These are phyloP conservation scores for Girardia tigrina DNA, from an alignment of 2,888 invertebrate genomes.

Conservation along the genomic window DNA sequence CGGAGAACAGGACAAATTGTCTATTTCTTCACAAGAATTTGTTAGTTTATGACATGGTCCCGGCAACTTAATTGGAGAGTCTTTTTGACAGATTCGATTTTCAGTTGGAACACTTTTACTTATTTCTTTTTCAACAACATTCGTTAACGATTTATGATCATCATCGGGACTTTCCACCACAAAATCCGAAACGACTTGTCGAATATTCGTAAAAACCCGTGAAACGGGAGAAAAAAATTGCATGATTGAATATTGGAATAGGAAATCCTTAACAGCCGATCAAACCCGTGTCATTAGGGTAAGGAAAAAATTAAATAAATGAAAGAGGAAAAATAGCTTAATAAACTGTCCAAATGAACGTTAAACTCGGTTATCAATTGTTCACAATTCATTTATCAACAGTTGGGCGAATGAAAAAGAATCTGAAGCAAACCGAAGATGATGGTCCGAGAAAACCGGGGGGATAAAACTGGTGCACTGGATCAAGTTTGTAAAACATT, in stretches of 20 bases:
- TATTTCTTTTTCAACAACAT: background rate
- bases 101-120: background rate
- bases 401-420: no score
- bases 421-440: no score
- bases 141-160: background rate
- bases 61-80: background rate
- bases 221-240: constrained; percentile 29
- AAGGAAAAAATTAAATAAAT: no score
- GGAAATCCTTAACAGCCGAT: no score
- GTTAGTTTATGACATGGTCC: background rate
- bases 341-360: no score
- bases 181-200: constrained; percentile 29
- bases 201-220: constrained; percentile 28
- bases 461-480: constrained; percentile 8
- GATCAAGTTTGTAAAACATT: constrained; percentile 10
- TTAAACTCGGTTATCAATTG: no score
- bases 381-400: no score
- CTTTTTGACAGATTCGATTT: background rate
- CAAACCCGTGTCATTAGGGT: no score
- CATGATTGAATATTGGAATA: no score
- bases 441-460: background rate
- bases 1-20: background rate
- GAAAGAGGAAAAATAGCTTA: no score
- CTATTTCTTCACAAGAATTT: background rate
- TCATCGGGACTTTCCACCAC: constrained; percentile 27